phyloP scores from a whole-genome alignment of 2,888 invertebrate species.

The Clunio marinus region DNA sequence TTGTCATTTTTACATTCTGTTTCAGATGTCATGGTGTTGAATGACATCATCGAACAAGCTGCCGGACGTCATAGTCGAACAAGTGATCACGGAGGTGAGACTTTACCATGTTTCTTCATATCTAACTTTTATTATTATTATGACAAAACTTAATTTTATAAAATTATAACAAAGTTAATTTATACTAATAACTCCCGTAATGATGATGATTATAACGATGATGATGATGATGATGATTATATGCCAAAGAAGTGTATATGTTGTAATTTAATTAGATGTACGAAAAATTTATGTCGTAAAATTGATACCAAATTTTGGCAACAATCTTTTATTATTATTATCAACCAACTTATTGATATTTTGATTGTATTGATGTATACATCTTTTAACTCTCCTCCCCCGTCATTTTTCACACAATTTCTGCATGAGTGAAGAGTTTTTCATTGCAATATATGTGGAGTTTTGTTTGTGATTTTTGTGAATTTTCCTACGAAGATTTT shows the following conservation, averaged over 20 bases:
- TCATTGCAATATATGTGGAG: too few relatives aligned
- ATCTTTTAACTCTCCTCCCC: background rate
- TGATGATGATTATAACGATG: too few relatives aligned
- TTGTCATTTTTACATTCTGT: constrained; percentile 44
- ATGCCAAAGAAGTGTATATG: constrained; percentile 23
- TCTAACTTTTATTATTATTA: too few relatives aligned
- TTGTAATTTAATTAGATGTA: background rate
- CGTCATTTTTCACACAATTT: background rate
- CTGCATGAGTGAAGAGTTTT: too few relatives aligned
- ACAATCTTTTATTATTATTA: too few relatives aligned
- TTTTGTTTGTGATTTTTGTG: too few relatives aligned
- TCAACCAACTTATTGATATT: too few relatives aligned
- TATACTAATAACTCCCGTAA: too few relatives aligned
- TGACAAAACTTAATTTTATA: constrained; percentile 9
- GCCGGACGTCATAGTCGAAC: constrained; percentile 81
- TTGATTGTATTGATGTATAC: constrained; percentile 19
- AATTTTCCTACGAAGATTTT: too few relatives aligned
- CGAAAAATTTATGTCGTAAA: too few relatives aligned
- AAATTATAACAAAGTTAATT: constrained; percentile 6
- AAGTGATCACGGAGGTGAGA: constrained; percentile 85
- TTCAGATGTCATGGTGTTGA: constrained; percentile 94
- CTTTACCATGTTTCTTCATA: background rate
- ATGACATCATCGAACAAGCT: constrained; percentile 94
- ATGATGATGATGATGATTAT: background rate
- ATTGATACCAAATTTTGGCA: too few relatives aligned